Base-by-base conservation (phyloP, 1,140 invertebrate genomes). In the Bemisia tabaci region DNA sequence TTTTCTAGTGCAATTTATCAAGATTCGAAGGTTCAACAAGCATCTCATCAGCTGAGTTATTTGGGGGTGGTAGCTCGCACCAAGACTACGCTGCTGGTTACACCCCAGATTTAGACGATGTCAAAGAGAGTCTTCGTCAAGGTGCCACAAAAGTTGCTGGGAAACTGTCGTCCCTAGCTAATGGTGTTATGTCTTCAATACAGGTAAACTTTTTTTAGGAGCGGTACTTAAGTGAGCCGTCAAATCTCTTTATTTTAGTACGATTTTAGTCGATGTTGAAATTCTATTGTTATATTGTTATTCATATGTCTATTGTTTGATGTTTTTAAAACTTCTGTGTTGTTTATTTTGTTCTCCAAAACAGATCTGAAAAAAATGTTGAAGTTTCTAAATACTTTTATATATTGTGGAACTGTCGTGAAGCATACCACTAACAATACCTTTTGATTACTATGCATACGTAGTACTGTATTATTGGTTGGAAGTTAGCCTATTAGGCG, bases 91-190 rank as follows among this genome's bases (percentile, higher is more conserved):
- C 33, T 5, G 70, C 73, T 23, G 73, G 74, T n/a, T 75, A 81
- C 76, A 80, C 87, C 12, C 89, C 91, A 0, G 84, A 94, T 77
- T 82, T 98, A 62, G 91, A 96, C 70, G 95, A 98, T 74, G 93
- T 99, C 0, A 92, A 91, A 76, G 96, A 99, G 79, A 94, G 93
- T 72, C 94, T 99, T 9, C 86, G 88, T 71, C 91, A 95, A 78
- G 95, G 96, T 65, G 95, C 98, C 33, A 94, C 90, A 66, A 97
- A 95, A 82, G 95, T 98, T 67, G 95, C 96, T 27, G 95, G 92
- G 2, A 89, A 90, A 74, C 78, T 99, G 17, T 97, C 95, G 71
- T 93, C 87, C 67, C 79, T 98, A 67, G 94, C 95, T 65, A 97
- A 91, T 80, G 94, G 93, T 70, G 88, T 98, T 1, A 94, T 97